Evolutionary conservation across 2,113 vertebrate genomes (phyloP).

Genomic region (Alligator sinensis): DNA sequence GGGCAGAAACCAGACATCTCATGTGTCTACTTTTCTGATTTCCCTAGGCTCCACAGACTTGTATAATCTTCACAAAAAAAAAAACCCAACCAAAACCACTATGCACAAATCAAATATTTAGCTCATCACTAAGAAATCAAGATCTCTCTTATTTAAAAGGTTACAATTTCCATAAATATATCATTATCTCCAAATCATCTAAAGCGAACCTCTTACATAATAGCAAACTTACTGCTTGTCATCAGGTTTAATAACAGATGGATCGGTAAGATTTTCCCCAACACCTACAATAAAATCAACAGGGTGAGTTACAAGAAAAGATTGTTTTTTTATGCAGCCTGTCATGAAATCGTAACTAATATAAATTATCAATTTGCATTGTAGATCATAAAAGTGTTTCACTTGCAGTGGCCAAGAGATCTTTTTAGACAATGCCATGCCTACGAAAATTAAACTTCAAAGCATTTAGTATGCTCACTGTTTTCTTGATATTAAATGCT

Average conservation of each 20-base stretch:
- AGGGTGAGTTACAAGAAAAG: conserved; percentile 46
- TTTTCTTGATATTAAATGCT: not conserved
- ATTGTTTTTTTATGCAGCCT: conserved; percentile 26
- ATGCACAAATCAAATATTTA: not conserved
- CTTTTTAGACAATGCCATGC: not conserved
- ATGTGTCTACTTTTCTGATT: not conserved
- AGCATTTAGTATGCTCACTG: not conserved
- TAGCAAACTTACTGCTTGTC: conserved; percentile 87
- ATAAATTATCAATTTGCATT: not conserved
- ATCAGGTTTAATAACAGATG: conserved; percentile 93
- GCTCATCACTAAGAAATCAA: not conserved
- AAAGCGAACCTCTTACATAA: conserved; percentile 13
- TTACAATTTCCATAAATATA: not conserved
- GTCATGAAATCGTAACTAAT: conserved; percentile 44
- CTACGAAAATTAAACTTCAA: not conserved
- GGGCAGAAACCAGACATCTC: not conserved
- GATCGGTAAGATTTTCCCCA: conserved; percentile 92
- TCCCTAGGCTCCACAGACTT: not conserved
- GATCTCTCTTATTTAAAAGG: not conserved
- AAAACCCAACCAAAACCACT: rapidly evolving
- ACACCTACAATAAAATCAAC: conserved; percentile 86
- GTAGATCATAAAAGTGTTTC: not conserved
- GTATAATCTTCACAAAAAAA: too few species aligned
- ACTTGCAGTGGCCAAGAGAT: not conserved
- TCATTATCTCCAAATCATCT: not conserved